These are phyloP conservation scores for Hycleus cichorii DNA, from an alignment of 1,140 invertebrate genomes.

Conservation along the genomic window DNA sequence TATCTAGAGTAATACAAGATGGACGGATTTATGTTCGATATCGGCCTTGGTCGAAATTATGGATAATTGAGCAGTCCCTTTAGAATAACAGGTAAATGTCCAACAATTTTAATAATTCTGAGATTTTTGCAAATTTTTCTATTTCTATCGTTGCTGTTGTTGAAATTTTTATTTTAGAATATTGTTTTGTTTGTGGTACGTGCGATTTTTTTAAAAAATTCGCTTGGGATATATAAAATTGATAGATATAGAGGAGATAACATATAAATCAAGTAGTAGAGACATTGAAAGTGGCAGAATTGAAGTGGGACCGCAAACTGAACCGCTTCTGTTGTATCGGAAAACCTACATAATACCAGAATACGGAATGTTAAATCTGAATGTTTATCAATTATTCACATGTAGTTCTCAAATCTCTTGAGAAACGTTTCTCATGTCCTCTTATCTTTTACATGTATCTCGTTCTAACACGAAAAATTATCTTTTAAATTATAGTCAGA, in stretches of 20 bases:
- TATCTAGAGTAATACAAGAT: too few relatives aligned
- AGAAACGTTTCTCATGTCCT: conserved; percentile 21
- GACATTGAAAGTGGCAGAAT: conserved; percentile 17
- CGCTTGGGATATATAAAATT: conserved; percentile 22
- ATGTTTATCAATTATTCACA: conserved; percentile 29
- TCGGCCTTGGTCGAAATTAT: too few relatives aligned
- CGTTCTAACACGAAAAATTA: conserved; percentile 26
- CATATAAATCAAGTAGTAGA: conserved; percentile 24
- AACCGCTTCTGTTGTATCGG: conserved; percentile 22
- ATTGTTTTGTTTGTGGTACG: neutral
- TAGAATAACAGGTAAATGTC: too few relatives aligned
- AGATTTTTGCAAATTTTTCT: too few relatives aligned
- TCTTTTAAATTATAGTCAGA: conserved; percentile 9
- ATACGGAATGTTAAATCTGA: conserved; percentile 29
- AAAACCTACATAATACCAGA: conserved; percentile 20
- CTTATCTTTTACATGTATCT: conserved; percentile 25
- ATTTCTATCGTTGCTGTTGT: too few relatives aligned
- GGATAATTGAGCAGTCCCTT: too few relatives aligned
- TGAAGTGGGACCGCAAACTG: conserved; percentile 15
- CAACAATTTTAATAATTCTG: too few relatives aligned
- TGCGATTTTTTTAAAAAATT: neutral
- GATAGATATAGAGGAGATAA: conserved; percentile 24
- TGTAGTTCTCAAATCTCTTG: conserved; percentile 16
- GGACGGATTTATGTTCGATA: too few relatives aligned
- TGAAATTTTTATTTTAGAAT: too few relatives aligned